Base-by-base conservation (phyloP, 1,140 invertebrate species). In the Drosophila fuyamai region DNA sequence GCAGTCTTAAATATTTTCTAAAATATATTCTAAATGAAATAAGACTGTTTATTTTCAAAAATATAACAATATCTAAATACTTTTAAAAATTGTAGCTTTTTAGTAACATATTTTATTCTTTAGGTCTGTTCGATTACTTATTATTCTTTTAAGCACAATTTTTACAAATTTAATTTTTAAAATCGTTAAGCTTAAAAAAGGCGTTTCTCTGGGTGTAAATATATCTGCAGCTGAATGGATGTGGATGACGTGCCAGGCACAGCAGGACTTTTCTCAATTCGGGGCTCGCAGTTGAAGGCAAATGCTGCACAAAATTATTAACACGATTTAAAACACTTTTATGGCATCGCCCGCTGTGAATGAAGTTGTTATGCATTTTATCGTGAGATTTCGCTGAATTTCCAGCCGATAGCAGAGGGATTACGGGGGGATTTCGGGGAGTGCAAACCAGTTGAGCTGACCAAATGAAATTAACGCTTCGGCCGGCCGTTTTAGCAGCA, bases 311-410 rank as follows among this genome's bases (percentile, higher is more conserved):
- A 91, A 91, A 91, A 91, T 91, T 91, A 91, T 91, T 91, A 91
- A 91, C 88, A 91, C 85, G 89, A 91, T 91, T 91, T 91, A 91
- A 91, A 88, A 91, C 88, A 91, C 88, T 91, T 91, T 91, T 91
- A 91, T 91, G 88, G 88, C 83, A 83, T 88, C 74, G 81, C 88
- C 89, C 56, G 88, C 88, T 91, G 88, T 82, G 88, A 91, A 91
- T 91, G 81, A 91, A 91, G 88, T 91, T 91, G 88, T 91, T 91
- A 91, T 82, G 88, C 89, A 91, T 91, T 91, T 88, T 91, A 88
- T 89, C 84, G 84, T 73, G 40, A 83, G 80, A 88, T 89, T 88
- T 88, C 72, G 83, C 84, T 82, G 84, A 81, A 83, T 78, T 75
- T 53, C 65, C 60, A 63, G 51, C 36, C 54, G 65, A 48, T 53